Evolutionary conservation across 2,797 vertebrate species (phyloP), one percentile per base, ranked within the genome.

Genomic region (Tenualosa thibaudeaui): DNA sequence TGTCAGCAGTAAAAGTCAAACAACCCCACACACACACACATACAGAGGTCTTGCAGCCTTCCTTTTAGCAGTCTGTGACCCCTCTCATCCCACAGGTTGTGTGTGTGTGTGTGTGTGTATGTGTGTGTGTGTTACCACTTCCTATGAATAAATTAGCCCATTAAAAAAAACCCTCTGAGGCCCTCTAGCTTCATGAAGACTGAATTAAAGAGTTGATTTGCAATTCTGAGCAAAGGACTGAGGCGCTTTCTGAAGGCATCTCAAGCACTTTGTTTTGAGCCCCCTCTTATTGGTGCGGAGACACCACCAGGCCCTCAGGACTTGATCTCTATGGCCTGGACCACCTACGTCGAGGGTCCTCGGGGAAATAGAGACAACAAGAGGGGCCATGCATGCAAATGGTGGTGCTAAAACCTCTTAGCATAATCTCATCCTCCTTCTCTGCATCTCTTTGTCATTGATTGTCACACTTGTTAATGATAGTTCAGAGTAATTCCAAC

Each of bases 131-230:
- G 85, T 88, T 85, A 86, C 90, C 91, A 91, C 90, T 89, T 89
- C 91, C 89, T 3, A 94, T 94, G 92, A 95, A 95, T 95, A 94
- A 93, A 94, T 93, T 94, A 93, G 87, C 84, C 86, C 90, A 90
- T 95, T 94, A 94, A 91, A 92, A 91, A 94, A 92, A 43, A 90
- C 90, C 90, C 93, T 94, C 91, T 93, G 90, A 90, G 90, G 86
- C 90, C 87, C 90, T 93, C 92, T 88, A 89, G 91, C 86, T 90
- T 94, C 89, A 91, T 92, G 90, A 92, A 94, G 91, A 86, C 91
- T 91, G 92, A 94, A 94, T 94, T 93, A 93, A 95, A 94, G 91
- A 94, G 89, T 92, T 94, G 91, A 95, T 94, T 95, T 94, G 92
- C 92, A 95, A 94, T 93, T 95, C 92, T 88, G 91, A 94, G 92